These are phyloP conservation scores for Diorhabda elongata DNA, from an alignment of 1,140 invertebrate species.

Conservation along the genomic window DNA sequence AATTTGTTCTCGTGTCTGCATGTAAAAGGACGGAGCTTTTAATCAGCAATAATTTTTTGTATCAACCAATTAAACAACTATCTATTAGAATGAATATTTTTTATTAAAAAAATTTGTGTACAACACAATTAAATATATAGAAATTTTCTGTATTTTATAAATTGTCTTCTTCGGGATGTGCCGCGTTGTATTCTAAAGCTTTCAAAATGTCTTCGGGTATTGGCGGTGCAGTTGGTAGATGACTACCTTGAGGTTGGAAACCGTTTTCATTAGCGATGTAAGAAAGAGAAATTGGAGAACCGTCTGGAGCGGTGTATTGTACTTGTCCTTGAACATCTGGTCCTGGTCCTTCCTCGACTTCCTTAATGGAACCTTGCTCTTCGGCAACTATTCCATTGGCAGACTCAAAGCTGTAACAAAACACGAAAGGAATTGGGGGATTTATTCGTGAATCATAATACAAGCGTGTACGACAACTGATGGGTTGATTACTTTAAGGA, in stretches of 20 bases:
- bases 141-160: too few relatives aligned
- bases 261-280: slow-evolving; percentile 58
- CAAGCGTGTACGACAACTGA: too few relatives aligned
- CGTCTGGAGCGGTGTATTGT: slow-evolving; percentile 56
- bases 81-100: too few relatives aligned
- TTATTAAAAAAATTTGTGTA: too few relatives aligned
- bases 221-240: slow-evolving; percentile 57
- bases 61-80: too few relatives aligned
- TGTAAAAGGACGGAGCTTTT: too few relatives aligned
- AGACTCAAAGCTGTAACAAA: slow-evolving; percentile 56
- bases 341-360: slow-evolving; percentile 43
- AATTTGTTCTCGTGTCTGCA: too few relatives aligned
- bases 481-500: too few relatives aligned
- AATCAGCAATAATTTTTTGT: too few relatives aligned
- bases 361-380: slow-evolving; percentile 59
- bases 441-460: too few relatives aligned
- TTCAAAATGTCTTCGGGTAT: slow-evolving; percentile 51
- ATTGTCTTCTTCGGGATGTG: slow-evolving; percentile 47
- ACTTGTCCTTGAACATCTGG: slow-evolving; percentile 32
- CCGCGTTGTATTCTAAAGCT: slow-evolving; percentile 51
- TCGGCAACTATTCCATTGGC: slow-evolving; percentile 64
- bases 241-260: slow-evolving; percentile 56
- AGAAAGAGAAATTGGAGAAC: slow-evolving; percentile 48
- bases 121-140: too few relatives aligned
- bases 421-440: too few relatives aligned